Percentiles rank a stretch among this genome's conserved stretches.
phyloP scores from a whole-genome alignment of 2,797 vertebrate genomes.

The Odontamblyopus rebecca region DNA sequence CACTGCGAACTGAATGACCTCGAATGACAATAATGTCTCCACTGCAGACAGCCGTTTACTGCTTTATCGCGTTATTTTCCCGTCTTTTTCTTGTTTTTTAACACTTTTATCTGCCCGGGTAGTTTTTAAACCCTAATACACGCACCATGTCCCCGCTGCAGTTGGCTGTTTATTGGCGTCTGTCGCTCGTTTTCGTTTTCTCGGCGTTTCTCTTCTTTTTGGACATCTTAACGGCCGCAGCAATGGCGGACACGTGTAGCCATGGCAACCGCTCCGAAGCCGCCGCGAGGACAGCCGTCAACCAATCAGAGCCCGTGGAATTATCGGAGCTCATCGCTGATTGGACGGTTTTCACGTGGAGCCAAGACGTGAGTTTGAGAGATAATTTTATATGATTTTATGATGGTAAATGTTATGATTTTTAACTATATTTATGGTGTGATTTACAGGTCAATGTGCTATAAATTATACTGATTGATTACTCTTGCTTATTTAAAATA shows the following conservation, averaged over 20 bases:
- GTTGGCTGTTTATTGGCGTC: conserved; percentile 68
- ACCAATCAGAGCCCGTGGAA: conserved; percentile 47
- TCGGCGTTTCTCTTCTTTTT: conserved; percentile 72
- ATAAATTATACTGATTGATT: too few species aligned
- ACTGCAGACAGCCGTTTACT: not conserved
- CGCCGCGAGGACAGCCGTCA: not conserved
- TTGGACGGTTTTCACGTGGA: conserved; percentile 25
- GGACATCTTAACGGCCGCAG: conserved; percentile 60
- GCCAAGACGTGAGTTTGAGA: conserved; percentile 40
- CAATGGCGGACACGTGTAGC: conserved; percentile 42
- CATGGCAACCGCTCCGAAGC: conserved; percentile 15
- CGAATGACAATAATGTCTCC: too few species aligned
- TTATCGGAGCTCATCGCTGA: conserved; percentile 1
- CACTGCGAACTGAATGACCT: too few species aligned
- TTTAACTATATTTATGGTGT: not conserved
- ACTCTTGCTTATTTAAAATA: too few species aligned
- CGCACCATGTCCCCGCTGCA: conserved; percentile 63
- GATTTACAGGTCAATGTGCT: too few species aligned
- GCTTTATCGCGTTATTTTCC: not conserved
- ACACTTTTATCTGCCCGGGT: not conserved
- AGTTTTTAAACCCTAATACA: not conserved
- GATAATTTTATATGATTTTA: not conserved
- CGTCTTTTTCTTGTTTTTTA: not conserved
- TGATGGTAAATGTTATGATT: not conserved
- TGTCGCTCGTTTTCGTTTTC: conserved; percentile 68